These are phyloP conservation scores for Lasius platythorax DNA, from an alignment of 2,888 invertebrate species.

Conservation along the genomic window DNA sequence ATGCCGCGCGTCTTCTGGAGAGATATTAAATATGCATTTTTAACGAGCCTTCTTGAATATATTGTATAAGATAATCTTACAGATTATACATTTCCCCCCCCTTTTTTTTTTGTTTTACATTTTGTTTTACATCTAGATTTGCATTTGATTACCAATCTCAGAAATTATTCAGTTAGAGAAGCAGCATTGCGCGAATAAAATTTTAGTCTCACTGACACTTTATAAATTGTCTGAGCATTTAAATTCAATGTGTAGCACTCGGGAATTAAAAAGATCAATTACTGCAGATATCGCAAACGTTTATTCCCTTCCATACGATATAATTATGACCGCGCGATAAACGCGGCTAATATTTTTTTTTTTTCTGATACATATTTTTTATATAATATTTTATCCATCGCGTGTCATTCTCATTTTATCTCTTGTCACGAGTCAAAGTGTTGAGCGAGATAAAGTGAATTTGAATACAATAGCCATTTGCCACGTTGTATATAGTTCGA, in stretches of 20 bases:
- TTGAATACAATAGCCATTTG: background rate
- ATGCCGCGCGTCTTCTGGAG: background rate
- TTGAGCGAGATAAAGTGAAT: background rate
- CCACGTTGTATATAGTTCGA: background rate
- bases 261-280: constrained; percentile 26
- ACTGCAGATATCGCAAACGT: background rate
- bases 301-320: background rate
- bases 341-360: background rate
- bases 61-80: background rate
- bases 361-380: background rate
- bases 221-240: constrained; percentile 1
- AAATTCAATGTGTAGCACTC: background rate
- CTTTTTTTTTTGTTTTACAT: background rate
- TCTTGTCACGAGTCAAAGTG: background rate
- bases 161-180: background rate
- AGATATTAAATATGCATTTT: background rate
- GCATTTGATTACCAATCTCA: background rate
- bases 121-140: background rate
- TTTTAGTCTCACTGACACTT: background rate
- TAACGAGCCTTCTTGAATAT: constrained; percentile 1
- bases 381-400: background rate
- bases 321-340: background rate
- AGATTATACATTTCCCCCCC: background rate
- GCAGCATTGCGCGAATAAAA: background rate
- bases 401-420: background rate